Percentiles rank a stretch among this genome's conserved stretches.
Conservation (phyloP, 2,113 vertebrate genomes). For the Anser brachyrhynchus region DNA sequence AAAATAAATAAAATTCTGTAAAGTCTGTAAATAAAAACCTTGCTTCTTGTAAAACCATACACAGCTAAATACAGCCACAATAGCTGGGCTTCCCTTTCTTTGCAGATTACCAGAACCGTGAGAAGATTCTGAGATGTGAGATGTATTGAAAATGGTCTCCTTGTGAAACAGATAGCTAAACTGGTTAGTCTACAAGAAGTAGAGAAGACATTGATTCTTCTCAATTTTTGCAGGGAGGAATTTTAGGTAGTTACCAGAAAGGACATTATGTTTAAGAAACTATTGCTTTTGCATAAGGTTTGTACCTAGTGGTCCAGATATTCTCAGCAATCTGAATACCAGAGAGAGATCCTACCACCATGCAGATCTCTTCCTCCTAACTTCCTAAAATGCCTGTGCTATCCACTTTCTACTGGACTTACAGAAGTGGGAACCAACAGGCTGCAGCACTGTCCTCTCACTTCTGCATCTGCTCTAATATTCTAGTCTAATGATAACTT, state of each 20-base stretch:
- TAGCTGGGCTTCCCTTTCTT: neutral
- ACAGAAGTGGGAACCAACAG: neutral
- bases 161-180: neutral
- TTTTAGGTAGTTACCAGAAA: neutral
- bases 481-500: neutral
- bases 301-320: neutral
- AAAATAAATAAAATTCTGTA: neutral
- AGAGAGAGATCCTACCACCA: neutral
- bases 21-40: neutral
- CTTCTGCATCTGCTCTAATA: neutral
- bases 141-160: neutral
- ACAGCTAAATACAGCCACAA: neutral
- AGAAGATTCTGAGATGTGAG: neutral
- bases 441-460: neutral
- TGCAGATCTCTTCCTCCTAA: neutral
- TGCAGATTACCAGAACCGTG: neutral
- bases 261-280: accelerated
- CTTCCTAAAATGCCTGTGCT: neutral
- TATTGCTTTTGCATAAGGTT: neutral
- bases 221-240: neutral
- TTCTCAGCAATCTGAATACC: neutral
- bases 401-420: neutral
- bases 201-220: neutral
- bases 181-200: neutral
- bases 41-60: neutral